Evolutionary conservation across 2,888 invertebrate genomes (phyloP), one percentile per base, ranked within the genome.

Genomic region (Serripes groenlandicus): DNA sequence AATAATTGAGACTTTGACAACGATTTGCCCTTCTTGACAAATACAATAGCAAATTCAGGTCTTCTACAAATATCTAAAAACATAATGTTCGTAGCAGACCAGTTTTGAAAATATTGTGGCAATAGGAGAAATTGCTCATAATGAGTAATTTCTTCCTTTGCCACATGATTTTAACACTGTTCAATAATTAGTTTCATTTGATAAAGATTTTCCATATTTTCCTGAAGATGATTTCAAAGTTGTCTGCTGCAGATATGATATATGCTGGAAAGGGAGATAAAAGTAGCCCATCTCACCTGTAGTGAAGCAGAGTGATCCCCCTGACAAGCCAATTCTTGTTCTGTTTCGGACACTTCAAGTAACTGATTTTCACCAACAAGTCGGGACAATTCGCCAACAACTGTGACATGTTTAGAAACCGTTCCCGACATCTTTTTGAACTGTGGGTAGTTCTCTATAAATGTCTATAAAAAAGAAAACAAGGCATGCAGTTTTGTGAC

Each of bases 391-490:
- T 99, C 99, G 0, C 99, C 98, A 74, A 99, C 98, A 49, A 99
- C 97, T 0, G 98, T 98, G 69, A 99, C 97, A 95, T 99, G 99
- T 94, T 99, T 99, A 7, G 98, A 97, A 32, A 99, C 99, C 1
- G 99, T 99, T 28, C 95, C 95, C 2, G 95, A 95, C 93, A 95
- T 95, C 91, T 95, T 95, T 90, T 99, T 99, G 94, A 99, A 99
- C 90, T 99, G 97, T 0, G 99, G 99, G 95, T 99, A 99, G 21
- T 97, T 97, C 94, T 99, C 99, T 0, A 99, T 98, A 94, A 99
- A 99, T 92, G 96, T 97, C 95, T 95, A 80, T 2, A 88, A 89
- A 23, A 56, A 34, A 32, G 23, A 49, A 54, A n/a, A n/a, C n/a
- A n/a, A n/a, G n/a, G n/a, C n/a, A n/a, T n/a, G n/a, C n/a, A n/a